These are phyloP conservation scores for Drosophila orena DNA, from an alignment of 1,140 invertebrate genomes.

Conservation along the genomic window DNA sequence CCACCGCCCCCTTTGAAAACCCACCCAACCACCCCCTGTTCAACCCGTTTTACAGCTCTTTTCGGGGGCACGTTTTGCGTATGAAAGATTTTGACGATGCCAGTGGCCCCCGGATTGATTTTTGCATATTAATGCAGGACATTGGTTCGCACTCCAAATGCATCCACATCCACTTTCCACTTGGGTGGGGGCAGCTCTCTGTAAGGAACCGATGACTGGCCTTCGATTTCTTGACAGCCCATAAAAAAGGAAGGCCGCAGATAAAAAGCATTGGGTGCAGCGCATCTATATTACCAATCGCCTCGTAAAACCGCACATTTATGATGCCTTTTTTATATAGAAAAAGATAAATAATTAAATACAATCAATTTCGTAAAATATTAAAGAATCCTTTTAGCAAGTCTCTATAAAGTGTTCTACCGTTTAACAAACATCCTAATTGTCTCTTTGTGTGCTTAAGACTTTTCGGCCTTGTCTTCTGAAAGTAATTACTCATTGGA, in stretches of 20 bases:
- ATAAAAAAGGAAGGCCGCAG: conserved; percentile 8
- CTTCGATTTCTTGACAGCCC: conserved; percentile 27
- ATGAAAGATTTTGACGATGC: conserved; percentile 59
- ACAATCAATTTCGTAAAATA: too few relatives aligned
- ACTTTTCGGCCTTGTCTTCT: not conserved
- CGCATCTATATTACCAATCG: conserved; percentile 26
- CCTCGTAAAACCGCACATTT: conserved; percentile 51
- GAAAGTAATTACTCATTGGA: conserved; percentile 38
- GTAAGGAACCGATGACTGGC: conserved; percentile 22
- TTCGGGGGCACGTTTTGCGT: conserved; percentile 49
- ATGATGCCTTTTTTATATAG: conserved; percentile 20
- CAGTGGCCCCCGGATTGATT: conserved; percentile 52
- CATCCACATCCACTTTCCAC: conserved; percentile 18
- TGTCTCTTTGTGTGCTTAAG: not conserved
- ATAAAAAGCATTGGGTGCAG: conserved; percentile 23
- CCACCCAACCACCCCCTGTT: not conserved
- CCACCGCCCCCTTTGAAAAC: not conserved
- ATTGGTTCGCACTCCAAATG: conserved; percentile 26
- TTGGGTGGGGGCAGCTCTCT: not conserved
- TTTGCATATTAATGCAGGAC: conserved; percentile 51
- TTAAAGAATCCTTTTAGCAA: too few relatives aligned
- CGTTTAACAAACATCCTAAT: not conserved
- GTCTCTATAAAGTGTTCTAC: too few relatives aligned
- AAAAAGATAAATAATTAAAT: not conserved
- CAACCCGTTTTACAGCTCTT: not conserved